Evolutionary conservation across 2,113 vertebrate genomes (phyloP).

Genomic region (Campylorhamphus procurvoides): DNA sequence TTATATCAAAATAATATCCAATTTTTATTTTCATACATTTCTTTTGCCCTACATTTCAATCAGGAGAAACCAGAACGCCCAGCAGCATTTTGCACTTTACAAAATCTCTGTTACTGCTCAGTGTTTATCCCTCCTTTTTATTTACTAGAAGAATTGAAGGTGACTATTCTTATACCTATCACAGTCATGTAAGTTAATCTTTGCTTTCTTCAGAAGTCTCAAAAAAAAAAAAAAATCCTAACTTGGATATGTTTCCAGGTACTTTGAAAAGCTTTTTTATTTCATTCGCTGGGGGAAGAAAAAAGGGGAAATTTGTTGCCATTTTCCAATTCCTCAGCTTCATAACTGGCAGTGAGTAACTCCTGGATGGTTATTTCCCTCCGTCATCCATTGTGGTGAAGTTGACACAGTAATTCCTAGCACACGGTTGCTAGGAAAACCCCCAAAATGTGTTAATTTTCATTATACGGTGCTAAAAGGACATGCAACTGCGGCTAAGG

Average conservation of each 20-base stretch:
- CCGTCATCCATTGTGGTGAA: not conserved
- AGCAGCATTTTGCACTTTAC: not conserved
- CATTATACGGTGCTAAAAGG: not conserved
- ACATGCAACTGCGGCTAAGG: not conserved
- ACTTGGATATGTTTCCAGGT: not conserved
- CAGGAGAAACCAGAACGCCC: not conserved
- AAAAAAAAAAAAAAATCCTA: not conserved
- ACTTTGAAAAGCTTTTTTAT: not conserved
- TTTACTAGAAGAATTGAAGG: not conserved
- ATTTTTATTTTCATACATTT: not conserved
- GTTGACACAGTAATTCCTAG: constrained; percentile 40
- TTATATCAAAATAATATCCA: not conserved
- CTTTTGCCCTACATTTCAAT: not conserved
- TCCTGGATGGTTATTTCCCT: not conserved
- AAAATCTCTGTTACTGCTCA: not conserved
- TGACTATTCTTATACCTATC: not conserved
- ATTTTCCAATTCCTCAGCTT: constrained; percentile 50
- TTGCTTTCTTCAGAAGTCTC: not conserved
- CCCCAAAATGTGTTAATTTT: not conserved
- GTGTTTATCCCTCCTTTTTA: not conserved
- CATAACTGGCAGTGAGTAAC: constrained; percentile 7
- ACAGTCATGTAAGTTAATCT: not conserved
- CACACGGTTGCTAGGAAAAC: not conserved
- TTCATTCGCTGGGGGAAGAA: not conserved
- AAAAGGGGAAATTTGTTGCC: not conserved